phyloP scores from a whole-genome alignment of 2,888 invertebrate genomes.

The Boloria euphrosyne region DNA sequence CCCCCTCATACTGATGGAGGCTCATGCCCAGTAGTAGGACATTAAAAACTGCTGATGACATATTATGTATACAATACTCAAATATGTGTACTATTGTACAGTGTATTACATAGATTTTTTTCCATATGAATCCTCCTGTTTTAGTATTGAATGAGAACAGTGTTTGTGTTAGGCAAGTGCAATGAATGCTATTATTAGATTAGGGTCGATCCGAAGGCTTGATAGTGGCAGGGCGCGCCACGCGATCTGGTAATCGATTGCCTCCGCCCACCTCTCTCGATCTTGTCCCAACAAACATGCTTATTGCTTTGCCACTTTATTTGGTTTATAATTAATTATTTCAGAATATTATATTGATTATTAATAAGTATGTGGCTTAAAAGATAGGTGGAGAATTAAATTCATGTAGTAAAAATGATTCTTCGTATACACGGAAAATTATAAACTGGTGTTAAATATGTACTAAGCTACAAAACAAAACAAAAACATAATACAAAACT shows the following conservation, averaged over 20 bases:
- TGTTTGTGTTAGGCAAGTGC: conserved; percentile 39
- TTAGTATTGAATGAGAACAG: conserved; percentile 23
- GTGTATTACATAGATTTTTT: too few species aligned
- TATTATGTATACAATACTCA: too few species aligned
- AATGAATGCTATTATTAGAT: conserved; percentile 68
- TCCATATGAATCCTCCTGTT: neutral
- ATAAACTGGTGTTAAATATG: too few species aligned
- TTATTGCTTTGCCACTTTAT: neutral
- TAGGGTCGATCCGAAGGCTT: conserved; percentile 64
- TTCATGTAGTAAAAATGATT: too few species aligned
- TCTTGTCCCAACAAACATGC: conserved; percentile 31
- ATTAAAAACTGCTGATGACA: too few species aligned
- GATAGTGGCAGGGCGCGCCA: conserved; percentile 63
- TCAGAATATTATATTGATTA: neutral
- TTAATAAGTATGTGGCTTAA: neutral
- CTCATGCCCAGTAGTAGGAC: too few species aligned
- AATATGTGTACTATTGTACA: too few species aligned
- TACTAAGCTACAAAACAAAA: too few species aligned
- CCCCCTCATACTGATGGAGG: too few species aligned
- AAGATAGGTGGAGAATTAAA: too few species aligned
- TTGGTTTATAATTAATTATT: neutral
- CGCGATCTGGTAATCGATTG: conserved; percentile 58
- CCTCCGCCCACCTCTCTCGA: conserved; percentile 49
- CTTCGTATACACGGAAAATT: too few species aligned
- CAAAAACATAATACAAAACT: too few species aligned